Base-by-base conservation (phyloP, 2,113 vertebrate genomes). In the Blennius ocellaris region DNA sequence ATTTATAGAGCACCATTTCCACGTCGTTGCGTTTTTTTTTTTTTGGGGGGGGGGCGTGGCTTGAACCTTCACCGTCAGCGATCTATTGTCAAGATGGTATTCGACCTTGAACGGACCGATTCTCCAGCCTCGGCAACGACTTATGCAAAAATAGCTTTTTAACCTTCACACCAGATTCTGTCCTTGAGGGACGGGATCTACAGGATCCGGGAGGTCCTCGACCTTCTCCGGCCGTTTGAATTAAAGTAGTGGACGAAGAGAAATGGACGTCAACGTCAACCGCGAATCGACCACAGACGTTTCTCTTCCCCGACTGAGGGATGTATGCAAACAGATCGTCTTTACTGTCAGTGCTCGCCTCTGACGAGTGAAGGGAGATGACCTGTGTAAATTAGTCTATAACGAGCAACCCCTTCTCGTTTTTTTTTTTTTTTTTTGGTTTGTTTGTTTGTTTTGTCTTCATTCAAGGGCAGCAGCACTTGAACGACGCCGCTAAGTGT, bases 381-480 rank as follows among this genome's bases (percentile, higher is more conserved):
- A 79, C 76, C 17, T 12, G 53, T 38, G 64, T 44, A 69, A 61
- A 82, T 40, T 6, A 60, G 62, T 56, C 38, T 76, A 66, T 83
- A 52, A 73, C 67, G 50, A 74, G 50, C 49, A 12, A 17, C 21
- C 21, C 21, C 21, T 4, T 4, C 21, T 4, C 21, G 21, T 30
- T 30, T 30, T 16, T 45, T 45, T 62, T 11, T 75, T n/a, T n/a
- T n/a, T n/a, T n/a, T n/a, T n/a, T n/a, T n/a, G n/a, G n/a, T 57
- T 44, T 67, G 17, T 62, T 60, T 68, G 36, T 62, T 30, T 30
- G 21, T 30, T 30, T 30, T 30, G n/a, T 30, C 58, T 54, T 82
- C 50, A 48, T 71, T 82, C 71, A 85, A 85, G 82, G 78, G 65
- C 78, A 72, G 58, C 67, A 17, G 66, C 73, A 49, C 62, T 75